phyloP scores from a whole-genome alignment of 1,140 invertebrate genomes.

The Drosophila elegans region DNA sequence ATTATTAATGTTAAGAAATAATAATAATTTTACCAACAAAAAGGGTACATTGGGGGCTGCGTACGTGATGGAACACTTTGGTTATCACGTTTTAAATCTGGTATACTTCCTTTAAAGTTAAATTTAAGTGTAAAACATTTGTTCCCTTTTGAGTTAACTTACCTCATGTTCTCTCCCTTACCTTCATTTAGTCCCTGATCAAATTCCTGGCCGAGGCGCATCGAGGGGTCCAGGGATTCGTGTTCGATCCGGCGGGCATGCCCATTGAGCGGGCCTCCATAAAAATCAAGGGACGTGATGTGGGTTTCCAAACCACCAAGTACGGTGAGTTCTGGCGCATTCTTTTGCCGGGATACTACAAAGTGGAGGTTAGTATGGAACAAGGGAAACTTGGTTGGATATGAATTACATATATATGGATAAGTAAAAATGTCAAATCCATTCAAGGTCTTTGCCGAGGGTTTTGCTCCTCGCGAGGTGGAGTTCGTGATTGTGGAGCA shows the following conservation, averaged over 20 bases:
- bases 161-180: not conserved
- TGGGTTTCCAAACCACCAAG: slow-evolving; percentile 94
- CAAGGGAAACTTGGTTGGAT: too few species aligned
- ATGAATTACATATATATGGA: not conserved
- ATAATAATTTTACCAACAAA: too few species aligned
- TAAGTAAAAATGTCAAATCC: not conserved
- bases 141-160: too few species aligned
- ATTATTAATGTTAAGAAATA: too few species aligned
- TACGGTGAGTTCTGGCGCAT: slow-evolving; percentile 98
- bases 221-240: slow-evolving; percentile 92
- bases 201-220: slow-evolving; percentile 95
- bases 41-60: too few species aligned
- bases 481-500: slow-evolving; percentile 94
- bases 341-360: slow-evolving; percentile 92
- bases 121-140: too few species aligned
- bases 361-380: slow-evolving; percentile 88
- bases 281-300: slow-evolving; percentile 93
- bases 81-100: too few species aligned
- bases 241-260: slow-evolving; percentile 92
- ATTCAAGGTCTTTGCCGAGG: slow-evolving; percentile 92
- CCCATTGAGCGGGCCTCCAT: slow-evolving; percentile 93
- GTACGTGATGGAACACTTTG: too few species aligned
- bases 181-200: slow-evolving; percentile 88
- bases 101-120: too few species aligned
- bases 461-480: slow-evolving; percentile 91